These are phyloP conservation scores for Hepsetus odoe DNA, from an alignment of 2,113 vertebrate genomes.

Conservation along the genomic window DNA sequence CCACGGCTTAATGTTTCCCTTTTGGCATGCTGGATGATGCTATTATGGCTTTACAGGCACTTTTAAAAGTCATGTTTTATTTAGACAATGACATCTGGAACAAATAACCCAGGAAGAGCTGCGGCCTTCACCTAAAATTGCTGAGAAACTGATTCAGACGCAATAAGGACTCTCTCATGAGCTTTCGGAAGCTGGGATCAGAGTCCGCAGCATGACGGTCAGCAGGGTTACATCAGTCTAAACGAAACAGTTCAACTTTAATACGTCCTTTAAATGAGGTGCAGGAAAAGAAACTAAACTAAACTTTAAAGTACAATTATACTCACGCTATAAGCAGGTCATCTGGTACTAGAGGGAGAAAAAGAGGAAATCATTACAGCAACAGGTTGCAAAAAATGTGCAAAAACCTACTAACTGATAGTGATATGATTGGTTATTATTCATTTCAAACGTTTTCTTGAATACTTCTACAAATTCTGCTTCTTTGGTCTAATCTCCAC, in stretches of 20 bases:
- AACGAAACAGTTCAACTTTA: background rate
- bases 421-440: too few relatives aligned
- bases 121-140: background rate
- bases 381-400: background rate
- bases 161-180: background rate
- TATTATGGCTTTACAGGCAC: conserved; percentile 11
- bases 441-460: too few relatives aligned
- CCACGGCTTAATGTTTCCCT: conserved; percentile 26
- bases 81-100: conserved; percentile 26
- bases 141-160: background rate
- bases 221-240: background rate
- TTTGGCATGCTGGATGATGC: conserved; percentile 9
- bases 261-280: background rate
- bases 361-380: conserved; percentile 26
- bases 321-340: conserved; percentile 92
- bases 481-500: too few relatives aligned
- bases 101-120: background rate
- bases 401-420: too few relatives aligned
- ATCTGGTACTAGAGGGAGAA: conserved; percentile 85
- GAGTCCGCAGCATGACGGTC: background rate
- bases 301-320: conserved; percentile 22
- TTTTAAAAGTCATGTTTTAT: conserved; percentile 42
- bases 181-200: background rate
- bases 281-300: background rate
- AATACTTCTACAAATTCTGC: too few relatives aligned